Evolutionary conservation across 2,888 invertebrate genomes (phyloP), one percentile per base, ranked within the genome.

Genomic region (Carpatolechia fugitivella): DNA sequence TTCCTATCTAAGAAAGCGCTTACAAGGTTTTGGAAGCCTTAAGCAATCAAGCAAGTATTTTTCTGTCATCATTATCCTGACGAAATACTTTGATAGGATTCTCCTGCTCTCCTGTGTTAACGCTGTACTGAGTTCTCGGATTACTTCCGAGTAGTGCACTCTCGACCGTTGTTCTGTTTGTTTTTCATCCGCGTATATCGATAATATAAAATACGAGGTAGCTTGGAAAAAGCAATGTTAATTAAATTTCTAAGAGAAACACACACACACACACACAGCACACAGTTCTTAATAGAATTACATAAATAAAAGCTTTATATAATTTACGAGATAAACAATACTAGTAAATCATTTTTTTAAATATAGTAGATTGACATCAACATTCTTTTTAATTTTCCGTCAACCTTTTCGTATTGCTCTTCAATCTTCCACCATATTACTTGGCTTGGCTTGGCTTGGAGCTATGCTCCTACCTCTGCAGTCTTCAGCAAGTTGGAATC

Each of bases 361-460:
- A 36, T 10, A 18, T 41, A 41, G 18, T 41, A 52, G 41, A 52
- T 48, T 54, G 55, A 55, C 59, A 50, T 53, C 53, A 58, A 54
- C 55, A 53, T 67, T 64, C 64, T 66, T 74, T 71, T 72, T 66
- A 63, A 69, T 70, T 74, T 63, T 61, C 61, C 61, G 62, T 61
- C 65, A 63, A 68, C 61, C 76, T 69, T 82, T 81, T 74, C 78
- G 80, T 80, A 77, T 72, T 70, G 73, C 71, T 74, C 72, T 78
- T 79, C 70, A 75, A 76, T 77, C 72, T 76, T 75, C 61, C 64
- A 68, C 66, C 73, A 69, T 80, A 81, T 80, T 78, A 80, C 69
- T 85, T 86, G 85, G 85, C 85, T 84, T n/a, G n/a, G n/a, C n/a
- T n/a, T n/a, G n/a, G n/a, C n/a, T n/a, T n/a, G n/a, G n/a, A n/a